Percentiles rank a stretch among this genome's conserved stretches.
Conservation (phyloP, 2,888 invertebrate genomes). For the Empis stercorea region DNA sequence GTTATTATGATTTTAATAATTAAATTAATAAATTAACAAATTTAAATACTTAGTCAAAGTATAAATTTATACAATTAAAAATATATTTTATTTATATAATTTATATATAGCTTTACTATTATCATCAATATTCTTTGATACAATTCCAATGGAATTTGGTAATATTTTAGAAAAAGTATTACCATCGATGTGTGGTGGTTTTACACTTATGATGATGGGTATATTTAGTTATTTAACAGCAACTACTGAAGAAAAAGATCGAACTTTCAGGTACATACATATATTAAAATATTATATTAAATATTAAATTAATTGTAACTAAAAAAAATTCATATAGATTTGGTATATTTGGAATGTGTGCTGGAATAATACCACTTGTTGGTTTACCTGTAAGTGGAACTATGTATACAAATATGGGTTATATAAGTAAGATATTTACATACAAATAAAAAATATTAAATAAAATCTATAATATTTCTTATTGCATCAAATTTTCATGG, state of each 20-base stretch:
- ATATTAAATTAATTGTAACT: no score
- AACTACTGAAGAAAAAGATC: constrained; percentile 32
- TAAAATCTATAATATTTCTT: not conserved
- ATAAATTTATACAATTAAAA: no score
- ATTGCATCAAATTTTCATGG: not conserved
- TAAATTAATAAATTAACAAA: no score
- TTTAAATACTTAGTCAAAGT: no score
- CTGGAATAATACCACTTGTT: constrained; percentile 28
- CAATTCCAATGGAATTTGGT: constrained; percentile 33
- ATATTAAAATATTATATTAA: no score
- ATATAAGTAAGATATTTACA: constrained; percentile 26
- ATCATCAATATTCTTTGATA: constrained; percentile 31
- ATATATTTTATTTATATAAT: not conserved
- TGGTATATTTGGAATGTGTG: constrained; percentile 33
- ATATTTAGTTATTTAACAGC: constrained; percentile 34
- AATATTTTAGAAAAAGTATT: constrained; percentile 30
- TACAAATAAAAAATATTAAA: no score
- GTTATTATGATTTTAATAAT: no score
- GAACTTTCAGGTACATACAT: constrained; percentile 24
- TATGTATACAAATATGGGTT: constrained; percentile 27
- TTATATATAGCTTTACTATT: constrained; percentile 29
- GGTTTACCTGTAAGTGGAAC: constrained; percentile 29
- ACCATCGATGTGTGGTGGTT: constrained; percentile 31
- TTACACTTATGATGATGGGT: constrained; percentile 33
- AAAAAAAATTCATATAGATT: no score